Evolutionary conservation across 1,140 invertebrate genomes (phyloP), one percentile per base, ranked within the genome.

Genomic region (Oscheius sp.): DNA sequence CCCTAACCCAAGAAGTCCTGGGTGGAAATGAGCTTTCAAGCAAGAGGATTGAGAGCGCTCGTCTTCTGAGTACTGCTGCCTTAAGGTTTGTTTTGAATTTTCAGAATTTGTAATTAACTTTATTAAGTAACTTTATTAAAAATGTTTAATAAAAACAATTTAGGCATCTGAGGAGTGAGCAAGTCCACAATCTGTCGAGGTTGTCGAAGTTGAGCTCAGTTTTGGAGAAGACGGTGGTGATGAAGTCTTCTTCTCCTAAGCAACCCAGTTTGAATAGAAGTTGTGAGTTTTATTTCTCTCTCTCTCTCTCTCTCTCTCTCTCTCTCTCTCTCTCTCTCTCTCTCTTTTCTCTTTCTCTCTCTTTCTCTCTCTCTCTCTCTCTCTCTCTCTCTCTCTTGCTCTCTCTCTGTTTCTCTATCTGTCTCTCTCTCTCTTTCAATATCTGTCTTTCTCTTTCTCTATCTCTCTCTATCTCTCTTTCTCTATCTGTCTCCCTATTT

Each of bases 171-270:
- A 46, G 42, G n/a, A 58, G 59, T 38, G 59, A 71, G 42, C 69
- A 71, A 29, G n/a, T 36, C 2, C 69, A 71, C 42, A 64, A 71
- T 15, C 36, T 52, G 3, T 4, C 15, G 2, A 18, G 34, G 4
- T 23, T 71, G 15, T 34, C 58, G n/a, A 63, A 64, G n/a, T 45
- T 71, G 28, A 4, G 23, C 26, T 20, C 32, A 18, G 38, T 61
- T 7, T 23, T 71, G 69, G 69, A 71, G 42, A 71, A 71, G 34
- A 42, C 38, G 10, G 13, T 71, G 29, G 42, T 64, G 4, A 32
- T 36, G 36, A 32, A 34, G 26, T 45, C 42, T 18, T 18, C 18
- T 45, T 45, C 42, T 18, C 18, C 15, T 45, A 63, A 34, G 26
- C 7, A 55, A 23, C 23, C 23, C 49, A 34, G 29, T 35, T 23